phyloP scores from a whole-genome alignment of 2,113 vertebrate genomes.

The Salvelinus namaycush region DNA sequence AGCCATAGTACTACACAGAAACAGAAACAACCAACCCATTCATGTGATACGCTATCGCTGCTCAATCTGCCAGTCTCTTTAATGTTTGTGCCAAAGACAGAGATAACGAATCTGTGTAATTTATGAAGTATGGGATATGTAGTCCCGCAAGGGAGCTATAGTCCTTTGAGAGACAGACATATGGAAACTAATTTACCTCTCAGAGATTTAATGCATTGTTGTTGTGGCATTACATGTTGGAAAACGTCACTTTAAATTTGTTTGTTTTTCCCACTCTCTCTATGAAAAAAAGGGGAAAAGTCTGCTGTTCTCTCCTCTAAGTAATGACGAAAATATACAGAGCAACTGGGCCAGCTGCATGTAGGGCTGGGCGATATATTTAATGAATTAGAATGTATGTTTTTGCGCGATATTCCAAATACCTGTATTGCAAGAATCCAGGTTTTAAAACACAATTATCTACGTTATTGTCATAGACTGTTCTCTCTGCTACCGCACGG shows the following conservation, averaged over 20 bases:
- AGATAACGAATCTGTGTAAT: not conserved
- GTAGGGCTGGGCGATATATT: no score
- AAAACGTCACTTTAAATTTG: constrained; percentile 39
- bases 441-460: no score
- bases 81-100: not conserved
- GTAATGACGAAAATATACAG: constrained; percentile 64
- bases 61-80: not conserved
- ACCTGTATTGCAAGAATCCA: no score
- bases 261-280: no score
- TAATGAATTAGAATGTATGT: no score
- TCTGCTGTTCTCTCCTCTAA: constrained; percentile 44
- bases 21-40: constrained; percentile 14
- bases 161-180: no score
- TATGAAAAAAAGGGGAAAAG: constrained; percentile 22
- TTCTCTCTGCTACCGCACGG: no score
- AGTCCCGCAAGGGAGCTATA: no score
- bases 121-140: not conserved
- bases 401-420: no score
- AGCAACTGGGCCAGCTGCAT: constrained; percentile 64
- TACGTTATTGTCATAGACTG: no score
- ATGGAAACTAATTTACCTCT: constrained; percentile 30
- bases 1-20: constrained; percentile 39
- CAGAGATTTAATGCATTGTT: constrained; percentile 25
- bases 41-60: constrained; percentile 9
- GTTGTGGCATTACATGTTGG: constrained; percentile 34